These are phyloP conservation scores for Siphonodentalium dalli DNA, from an alignment of 2,888 invertebrate species.

Conservation along the genomic window DNA sequence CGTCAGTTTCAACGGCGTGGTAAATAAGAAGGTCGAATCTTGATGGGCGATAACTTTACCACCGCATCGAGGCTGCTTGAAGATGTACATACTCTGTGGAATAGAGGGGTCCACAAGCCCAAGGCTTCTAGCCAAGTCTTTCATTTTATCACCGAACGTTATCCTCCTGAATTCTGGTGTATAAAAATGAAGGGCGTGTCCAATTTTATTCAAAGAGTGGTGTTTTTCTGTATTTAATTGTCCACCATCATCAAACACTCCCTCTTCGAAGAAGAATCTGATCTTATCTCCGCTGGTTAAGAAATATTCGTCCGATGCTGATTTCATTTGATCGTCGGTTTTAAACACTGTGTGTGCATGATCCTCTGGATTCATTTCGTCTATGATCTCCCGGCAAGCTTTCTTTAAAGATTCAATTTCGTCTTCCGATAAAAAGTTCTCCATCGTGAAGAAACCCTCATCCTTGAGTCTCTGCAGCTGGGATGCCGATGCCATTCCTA, in stretches of 20 bases:
- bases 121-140: slow-evolving; percentile 77
- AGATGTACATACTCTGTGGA: slow-evolving; percentile 95
- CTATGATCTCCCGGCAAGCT: slow-evolving; percentile 77
- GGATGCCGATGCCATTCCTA: no score
- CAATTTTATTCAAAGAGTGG: slow-evolving; percentile 74
- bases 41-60: no score
- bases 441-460: slow-evolving; percentile 85
- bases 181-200: slow-evolving; percentile 81
- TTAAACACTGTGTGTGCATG: slow-evolving; percentile 72
- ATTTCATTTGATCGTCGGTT: no score
- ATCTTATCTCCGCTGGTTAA: slow-evolving; percentile 91
- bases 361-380: slow-evolving; percentile 72
- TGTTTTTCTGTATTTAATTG: slow-evolving; percentile 63
- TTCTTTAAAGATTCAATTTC: slow-evolving; percentile 79
- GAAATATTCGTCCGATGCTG: slow-evolving; percentile 80
- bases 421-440: slow-evolving; percentile 78
- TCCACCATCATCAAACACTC: slow-evolving; percentile 78
- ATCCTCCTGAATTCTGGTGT: slow-evolving; percentile 82
- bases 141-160: slow-evolving; percentile 84
- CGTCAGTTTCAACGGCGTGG: slow-evolving; percentile 75
- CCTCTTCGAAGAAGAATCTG: slow-evolving; percentile 87
- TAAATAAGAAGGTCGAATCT: slow-evolving; percentile 87
- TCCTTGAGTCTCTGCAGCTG: no score
- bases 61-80: no score
- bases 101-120: slow-evolving; percentile 82